Percentiles rank a stretch among this genome's conserved stretches.
phyloP scores from a whole-genome alignment of 2,797 vertebrate genomes.

The Poecilia gillii region DNA sequence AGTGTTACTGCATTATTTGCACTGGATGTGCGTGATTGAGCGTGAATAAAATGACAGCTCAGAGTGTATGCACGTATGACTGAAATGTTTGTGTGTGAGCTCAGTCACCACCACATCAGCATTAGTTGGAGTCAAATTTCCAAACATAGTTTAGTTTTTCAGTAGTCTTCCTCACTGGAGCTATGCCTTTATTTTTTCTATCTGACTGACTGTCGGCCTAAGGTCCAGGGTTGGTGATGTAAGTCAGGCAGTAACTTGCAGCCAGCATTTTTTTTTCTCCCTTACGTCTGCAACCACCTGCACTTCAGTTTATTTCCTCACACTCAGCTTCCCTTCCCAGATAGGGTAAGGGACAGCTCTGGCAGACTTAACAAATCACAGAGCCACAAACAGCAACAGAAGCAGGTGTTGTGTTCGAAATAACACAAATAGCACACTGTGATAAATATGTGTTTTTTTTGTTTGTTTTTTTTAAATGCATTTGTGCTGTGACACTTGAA shows the following conservation, averaged over 20 bases:
- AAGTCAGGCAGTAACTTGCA: slow-evolving; percentile 24
- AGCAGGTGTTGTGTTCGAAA: slow-evolving; percentile 44
- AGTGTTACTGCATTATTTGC: slow-evolving; percentile 54
- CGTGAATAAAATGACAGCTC: slow-evolving; percentile 39
- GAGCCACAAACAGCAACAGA: slow-evolving; percentile 35
- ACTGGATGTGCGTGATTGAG: slow-evolving; percentile 57
- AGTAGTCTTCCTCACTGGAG: not conserved
- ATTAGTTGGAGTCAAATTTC: slow-evolving; percentile 26
- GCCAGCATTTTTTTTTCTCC: slow-evolving; percentile 35
- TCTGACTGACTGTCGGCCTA: slow-evolving; percentile 15
- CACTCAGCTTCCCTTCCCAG: slow-evolving; percentile 10
- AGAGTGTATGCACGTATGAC: slow-evolving; percentile 37
- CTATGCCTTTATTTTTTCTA: not conserved
- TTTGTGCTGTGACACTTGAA: slow-evolving; percentile 3
- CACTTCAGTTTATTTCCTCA: slow-evolving; percentile 23
- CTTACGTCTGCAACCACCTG: slow-evolving; percentile 52
- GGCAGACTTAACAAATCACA: slow-evolving; percentile 29
- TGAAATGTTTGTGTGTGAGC: slow-evolving; percentile 30
- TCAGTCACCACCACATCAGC: slow-evolving; percentile 67
- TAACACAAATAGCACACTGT: slow-evolving; percentile 22
- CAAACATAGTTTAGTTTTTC: slow-evolving; percentile 12
- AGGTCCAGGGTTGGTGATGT: slow-evolving; percentile 12
- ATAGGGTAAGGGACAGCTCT: too few relatives aligned
- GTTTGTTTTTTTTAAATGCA: not conserved
- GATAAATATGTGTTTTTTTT: slow-evolving; percentile 22